Conservation (phyloP, 2,888 invertebrate genomes). For the Anoplius nigerrimus region DNA sequence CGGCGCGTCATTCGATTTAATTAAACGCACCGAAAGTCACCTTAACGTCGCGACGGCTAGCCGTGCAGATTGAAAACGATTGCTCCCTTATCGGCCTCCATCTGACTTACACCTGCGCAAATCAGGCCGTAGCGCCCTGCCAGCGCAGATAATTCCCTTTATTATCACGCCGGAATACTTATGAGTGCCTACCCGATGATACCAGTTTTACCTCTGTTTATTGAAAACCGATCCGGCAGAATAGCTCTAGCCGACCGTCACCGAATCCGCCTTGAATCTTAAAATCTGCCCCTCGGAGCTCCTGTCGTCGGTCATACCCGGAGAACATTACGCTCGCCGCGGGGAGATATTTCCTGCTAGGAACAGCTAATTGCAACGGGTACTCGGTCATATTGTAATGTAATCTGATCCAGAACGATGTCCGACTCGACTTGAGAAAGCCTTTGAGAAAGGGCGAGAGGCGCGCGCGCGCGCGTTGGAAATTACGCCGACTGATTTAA, state of each 20-base stretch:
- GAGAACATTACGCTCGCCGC: neutral
- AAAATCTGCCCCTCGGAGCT: too few species aligned
- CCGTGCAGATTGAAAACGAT: neutral
- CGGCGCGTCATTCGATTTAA: neutral
- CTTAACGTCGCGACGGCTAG: too few species aligned
- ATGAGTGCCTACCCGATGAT: too few species aligned
- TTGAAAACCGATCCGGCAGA: too few species aligned
- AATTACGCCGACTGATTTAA: slow-evolving; percentile 38
- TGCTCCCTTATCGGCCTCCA: neutral
- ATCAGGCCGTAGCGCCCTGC: neutral
- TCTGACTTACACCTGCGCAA: slow-evolving; percentile 3
- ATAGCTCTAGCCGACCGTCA: too few species aligned
- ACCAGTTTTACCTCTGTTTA: too few species aligned
- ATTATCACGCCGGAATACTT: too few species aligned
- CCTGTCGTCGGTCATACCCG: too few species aligned
- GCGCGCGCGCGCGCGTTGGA: slow-evolving; percentile 18
- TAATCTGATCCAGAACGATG: slow-evolving; percentile 9
- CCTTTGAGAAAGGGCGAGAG: too few species aligned
- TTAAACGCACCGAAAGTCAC: too few species aligned
- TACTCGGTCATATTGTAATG: neutral
- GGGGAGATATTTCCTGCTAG: neutral
- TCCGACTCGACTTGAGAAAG: neutral
- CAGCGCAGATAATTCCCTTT: slow-evolving; percentile 1
- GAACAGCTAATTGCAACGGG: neutral
- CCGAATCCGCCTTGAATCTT: too few species aligned